phyloP scores from a whole-genome alignment of 2,888 invertebrate species.

The Nipponacmea schrenckii region DNA sequence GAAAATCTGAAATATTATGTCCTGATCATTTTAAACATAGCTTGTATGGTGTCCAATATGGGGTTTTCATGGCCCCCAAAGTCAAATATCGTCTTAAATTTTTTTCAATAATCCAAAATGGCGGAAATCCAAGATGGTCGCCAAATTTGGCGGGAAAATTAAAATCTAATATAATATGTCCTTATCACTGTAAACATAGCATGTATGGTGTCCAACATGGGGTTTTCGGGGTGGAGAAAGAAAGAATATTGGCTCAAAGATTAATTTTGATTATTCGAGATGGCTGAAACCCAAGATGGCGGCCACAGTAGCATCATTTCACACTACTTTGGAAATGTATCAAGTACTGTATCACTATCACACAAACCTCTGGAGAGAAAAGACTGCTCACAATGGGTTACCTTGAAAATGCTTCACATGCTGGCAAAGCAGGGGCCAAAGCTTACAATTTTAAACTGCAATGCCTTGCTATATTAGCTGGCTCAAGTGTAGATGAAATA shows the following conservation, averaged over 20 bases:
- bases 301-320: no score
- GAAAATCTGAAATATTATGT: neutral
- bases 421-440: neutral
- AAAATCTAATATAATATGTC: no score
- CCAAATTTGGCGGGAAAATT: no score
- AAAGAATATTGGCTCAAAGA: neutral
- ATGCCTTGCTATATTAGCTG: neutral
- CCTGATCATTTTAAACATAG: neutral
- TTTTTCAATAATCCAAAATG: neutral
- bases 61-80: neutral
- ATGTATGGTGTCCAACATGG: no score
- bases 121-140: neutral
- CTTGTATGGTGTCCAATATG: neutral
- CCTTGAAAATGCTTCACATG: slow-evolving; percentile 4
- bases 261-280: no score
- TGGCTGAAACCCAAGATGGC: no score
- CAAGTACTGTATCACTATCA: neutral
- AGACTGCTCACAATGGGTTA: neutral
- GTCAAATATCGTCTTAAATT: neutral
- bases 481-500: neutral
- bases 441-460: neutral
- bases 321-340: no score
- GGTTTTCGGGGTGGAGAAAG: neutral
- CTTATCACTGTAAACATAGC: no score
- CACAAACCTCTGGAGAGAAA: neutral